phyloP scores from a whole-genome alignment of 2,888 invertebrate genomes.

The Nymphalis polychloros region DNA sequence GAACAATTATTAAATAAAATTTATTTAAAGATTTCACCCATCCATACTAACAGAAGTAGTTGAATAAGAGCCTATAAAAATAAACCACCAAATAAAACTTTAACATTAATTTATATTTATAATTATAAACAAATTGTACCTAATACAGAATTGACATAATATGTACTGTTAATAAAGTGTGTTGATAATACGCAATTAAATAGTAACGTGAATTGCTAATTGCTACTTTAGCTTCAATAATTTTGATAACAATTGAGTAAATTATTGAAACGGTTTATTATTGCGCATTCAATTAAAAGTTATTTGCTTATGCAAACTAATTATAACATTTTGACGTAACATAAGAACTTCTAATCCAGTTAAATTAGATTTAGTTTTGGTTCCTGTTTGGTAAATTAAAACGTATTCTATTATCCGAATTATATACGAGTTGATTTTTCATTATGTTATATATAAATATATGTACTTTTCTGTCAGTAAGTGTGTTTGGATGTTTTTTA shows the following conservation, averaged over 20 bases:
- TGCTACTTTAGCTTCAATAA: slow-evolving; percentile 9
- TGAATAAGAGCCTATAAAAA: no score
- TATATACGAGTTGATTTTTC: no score
- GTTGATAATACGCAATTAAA: not conserved
- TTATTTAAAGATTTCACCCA: no score
- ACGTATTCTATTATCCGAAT: no score
- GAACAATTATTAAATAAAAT: no score
- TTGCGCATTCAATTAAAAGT: slow-evolving; percentile 1
- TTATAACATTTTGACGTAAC: not conserved
- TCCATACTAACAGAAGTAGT: no score
- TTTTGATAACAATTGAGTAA: slow-evolving; percentile 9
- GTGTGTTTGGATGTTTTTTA: no score
- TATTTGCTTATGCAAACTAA: not conserved
- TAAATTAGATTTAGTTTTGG: not conserved
- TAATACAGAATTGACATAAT: not conserved
- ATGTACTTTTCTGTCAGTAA: no score
- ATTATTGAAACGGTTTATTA: slow-evolving; percentile 4
- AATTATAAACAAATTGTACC: not conserved
- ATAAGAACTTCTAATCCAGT: not conserved
- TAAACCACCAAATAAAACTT: no score
- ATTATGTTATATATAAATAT: no score
- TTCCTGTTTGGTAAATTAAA: no score
- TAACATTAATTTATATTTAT: not conserved
- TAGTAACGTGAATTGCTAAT: not conserved
- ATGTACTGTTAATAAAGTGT: not conserved